Percentiles rank a stretch among this genome's conserved stretches.
Evolutionary conservation across 2,797 vertebrate genomes (phyloP).

Genomic region (Chelmon rostratus): DNA sequence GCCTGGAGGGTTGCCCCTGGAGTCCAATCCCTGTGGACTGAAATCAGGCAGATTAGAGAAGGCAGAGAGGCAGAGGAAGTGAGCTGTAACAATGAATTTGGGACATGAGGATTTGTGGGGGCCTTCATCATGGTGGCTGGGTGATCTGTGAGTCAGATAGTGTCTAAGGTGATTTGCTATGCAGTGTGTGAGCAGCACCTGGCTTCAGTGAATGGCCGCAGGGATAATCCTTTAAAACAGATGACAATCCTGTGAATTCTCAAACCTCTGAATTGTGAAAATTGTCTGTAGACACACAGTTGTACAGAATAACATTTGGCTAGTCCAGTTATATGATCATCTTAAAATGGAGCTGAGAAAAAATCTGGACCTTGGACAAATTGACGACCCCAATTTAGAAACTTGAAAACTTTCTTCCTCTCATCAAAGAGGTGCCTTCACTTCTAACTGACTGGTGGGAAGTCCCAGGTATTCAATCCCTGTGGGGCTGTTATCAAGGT

Average conservation of each 20-base stretch:
- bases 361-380: too few species aligned
- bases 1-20: neutral
- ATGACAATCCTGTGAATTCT: conserved; percentile 18
- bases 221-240: conserved; percentile 9
- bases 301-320: neutral
- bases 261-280: neutral
- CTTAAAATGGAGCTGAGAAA: too few species aligned
- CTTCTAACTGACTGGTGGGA: too few species aligned
- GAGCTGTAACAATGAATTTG: conserved; percentile 51
- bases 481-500: too few species aligned
- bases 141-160: conserved; percentile 54
- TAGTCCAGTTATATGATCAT: neutral
- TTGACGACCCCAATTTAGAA: too few species aligned
- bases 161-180: conserved; percentile 51
- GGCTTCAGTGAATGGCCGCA: conserved; percentile 20
- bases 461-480: too few species aligned
- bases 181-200: conserved; percentile 41
- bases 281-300: neutral
- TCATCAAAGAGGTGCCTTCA: too few species aligned
- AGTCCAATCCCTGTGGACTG: conserved; percentile 31
- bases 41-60: conserved; percentile 38
- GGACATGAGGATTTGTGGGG: conserved; percentile 51
- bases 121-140: conserved; percentile 44
- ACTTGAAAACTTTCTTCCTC: too few species aligned
- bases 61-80: conserved; percentile 13